Base-by-base conservation (phyloP, 2,797 vertebrate genomes). In the Catostomus latipinnis region DNA sequence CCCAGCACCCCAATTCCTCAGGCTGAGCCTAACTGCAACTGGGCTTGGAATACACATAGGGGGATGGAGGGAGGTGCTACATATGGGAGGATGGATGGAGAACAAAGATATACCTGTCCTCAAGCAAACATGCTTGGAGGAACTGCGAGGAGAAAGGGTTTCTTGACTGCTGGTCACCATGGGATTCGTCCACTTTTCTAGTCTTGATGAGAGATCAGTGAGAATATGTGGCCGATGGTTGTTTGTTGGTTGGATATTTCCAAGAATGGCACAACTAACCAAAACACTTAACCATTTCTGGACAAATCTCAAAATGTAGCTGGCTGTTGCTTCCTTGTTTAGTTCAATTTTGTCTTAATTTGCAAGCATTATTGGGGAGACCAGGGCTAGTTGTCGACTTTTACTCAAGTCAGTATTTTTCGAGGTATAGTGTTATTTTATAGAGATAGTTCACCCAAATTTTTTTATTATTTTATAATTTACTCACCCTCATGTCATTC, bases 111-210 rank as follows among this genome's bases (percentile, higher is more conserved):
- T 65, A 52, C 77, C 80, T 58, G 73, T 80, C 78, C 80, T 83
- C 61, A 81, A 71, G 73, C 81, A 85, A 74, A 78, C 80, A 71
- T 16, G 66, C 72, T 73, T 43, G 53, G 34, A 58, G 78, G 61
- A 67, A 18, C 46, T 49, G 56, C 53, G 34, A 58, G 61, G 61
- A 78, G 77, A 45, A 10, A 67, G 62, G 61, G 6, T 74, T 81
- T 82, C 82, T 86, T 67, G 77, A 62, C 82, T 22, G 74, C 74
- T 85, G 83, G 84, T 85, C 81, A 83, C 75, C 66, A 76, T 81
- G 71, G 82, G 84, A 84, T 83, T 83, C 12, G 61, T 71, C 74
- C 34, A 34, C 34, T 34, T 22, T 22, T 22, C 22, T 22, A 3
- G 34, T 34, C 34, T 34, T 34, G 34, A 34, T 34, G 34, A 34